Conservation (phyloP, 2,797 vertebrate species). For the Pipistrellus kuhlii region DNA sequence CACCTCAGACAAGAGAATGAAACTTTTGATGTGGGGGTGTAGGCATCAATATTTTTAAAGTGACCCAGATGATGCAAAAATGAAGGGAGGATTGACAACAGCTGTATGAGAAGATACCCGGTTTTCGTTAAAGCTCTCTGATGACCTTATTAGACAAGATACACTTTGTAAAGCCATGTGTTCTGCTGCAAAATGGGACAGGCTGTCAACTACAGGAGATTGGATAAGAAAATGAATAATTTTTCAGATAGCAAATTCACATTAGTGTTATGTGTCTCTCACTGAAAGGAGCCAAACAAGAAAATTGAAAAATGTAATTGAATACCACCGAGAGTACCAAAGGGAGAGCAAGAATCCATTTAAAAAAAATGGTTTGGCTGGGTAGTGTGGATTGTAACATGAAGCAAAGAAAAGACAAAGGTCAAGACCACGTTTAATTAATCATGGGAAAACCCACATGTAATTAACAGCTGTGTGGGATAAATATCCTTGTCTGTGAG, state of each 20-base stretch:
- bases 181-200: neutral
- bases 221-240: constrained; percentile 17
- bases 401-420: constrained; percentile 72
- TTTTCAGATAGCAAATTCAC: constrained; percentile 44
- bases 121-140: neutral
- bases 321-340: constrained; percentile 38
- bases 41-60: neutral
- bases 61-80: neutral
- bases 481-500: constrained; percentile 64
- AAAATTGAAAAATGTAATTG: constrained; percentile 65
- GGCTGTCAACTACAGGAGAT: neutral
- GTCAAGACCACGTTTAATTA: constrained; percentile 74
- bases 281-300: neutral
- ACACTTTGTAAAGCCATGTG: neutral
- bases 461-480: constrained; percentile 72
- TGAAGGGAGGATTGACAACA: neutral
- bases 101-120: neutral
- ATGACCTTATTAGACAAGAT: neutral
- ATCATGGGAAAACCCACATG: constrained; percentile 67
- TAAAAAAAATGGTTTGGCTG: neutral
- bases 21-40: neutral
- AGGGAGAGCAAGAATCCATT: constrained; percentile 52
- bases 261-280: neutral
- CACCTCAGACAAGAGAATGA: neutral
- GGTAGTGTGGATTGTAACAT: constrained; percentile 59